Evolutionary conservation across 2,113 vertebrate genomes (phyloP).

Genomic region (Pao palembangensis): DNA sequence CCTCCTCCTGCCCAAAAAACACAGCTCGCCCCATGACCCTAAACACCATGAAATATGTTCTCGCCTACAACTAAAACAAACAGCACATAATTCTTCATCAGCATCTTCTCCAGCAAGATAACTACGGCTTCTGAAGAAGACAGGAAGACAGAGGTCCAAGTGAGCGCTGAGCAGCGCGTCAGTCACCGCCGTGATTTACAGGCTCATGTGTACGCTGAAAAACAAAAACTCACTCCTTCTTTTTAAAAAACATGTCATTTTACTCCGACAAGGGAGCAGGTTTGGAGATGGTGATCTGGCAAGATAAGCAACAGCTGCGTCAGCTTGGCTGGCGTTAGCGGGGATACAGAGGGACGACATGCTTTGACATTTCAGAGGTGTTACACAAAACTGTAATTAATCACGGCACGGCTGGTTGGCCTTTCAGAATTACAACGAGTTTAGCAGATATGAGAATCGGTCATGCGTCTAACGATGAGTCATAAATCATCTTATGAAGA

Average conservation of each 20-base stretch:
- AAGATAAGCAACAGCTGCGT: background rate
- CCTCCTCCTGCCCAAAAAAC: constrained; percentile 59
- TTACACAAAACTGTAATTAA: constrained; percentile 4
- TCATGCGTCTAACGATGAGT: constrained; percentile 9
- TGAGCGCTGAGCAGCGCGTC: constrained; percentile 23
- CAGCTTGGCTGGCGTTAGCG: constrained; percentile 10
- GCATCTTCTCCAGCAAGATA: constrained; percentile 53
- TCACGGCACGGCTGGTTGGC: background rate
- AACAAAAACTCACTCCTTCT: constrained; percentile 46
- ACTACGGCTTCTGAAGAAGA: constrained; percentile 21
- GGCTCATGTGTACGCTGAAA: constrained; percentile 17
- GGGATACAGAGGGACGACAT: constrained; percentile 9
- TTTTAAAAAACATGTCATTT: constrained; percentile 41
- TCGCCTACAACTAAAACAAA: constrained; percentile 74
- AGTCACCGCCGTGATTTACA: constrained; percentile 55
- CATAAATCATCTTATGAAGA: constrained; percentile 15
- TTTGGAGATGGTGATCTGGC: constrained; percentile 18
- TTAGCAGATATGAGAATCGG: constrained; percentile 5
- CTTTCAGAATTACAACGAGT: background rate
- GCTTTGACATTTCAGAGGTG: constrained; percentile 22
- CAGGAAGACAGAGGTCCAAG: constrained; percentile 12
- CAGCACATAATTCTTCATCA: constrained; percentile 75
- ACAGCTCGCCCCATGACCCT: constrained; percentile 60
- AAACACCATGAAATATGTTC: constrained; percentile 70
- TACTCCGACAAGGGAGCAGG: constrained; percentile 26